phyloP scores from a whole-genome alignment of 1,140 invertebrate genomes.

The Drosophila watanabei region DNA sequence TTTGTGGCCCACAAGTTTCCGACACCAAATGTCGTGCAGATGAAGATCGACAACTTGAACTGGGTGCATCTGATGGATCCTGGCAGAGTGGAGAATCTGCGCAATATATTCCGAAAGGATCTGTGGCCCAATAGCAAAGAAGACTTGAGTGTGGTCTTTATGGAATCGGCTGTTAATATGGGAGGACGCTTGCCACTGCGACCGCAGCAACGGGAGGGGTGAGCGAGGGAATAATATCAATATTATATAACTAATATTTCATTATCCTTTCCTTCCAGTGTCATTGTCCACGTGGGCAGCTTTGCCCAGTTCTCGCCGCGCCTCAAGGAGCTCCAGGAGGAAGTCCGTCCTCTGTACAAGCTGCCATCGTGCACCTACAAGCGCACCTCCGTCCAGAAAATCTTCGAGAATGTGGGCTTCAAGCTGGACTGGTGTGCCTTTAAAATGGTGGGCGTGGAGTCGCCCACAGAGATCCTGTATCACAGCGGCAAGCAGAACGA shows the following conservation, averaged over 20 bases:
- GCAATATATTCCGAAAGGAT: constrained; percentile 90
- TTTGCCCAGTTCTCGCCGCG: constrained; percentile 90
- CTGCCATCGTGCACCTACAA: constrained; percentile 93
- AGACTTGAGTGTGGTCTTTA: constrained; percentile 93
- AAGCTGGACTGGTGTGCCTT: constrained; percentile 96
- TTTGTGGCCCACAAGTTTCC: constrained; percentile 89
- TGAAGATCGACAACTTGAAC: constrained; percentile 96
- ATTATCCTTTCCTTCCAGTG: constrained; percentile 86
- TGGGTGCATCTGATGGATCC: constrained; percentile 85
- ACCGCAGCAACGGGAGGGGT: constrained; percentile 95
- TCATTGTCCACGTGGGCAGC: constrained; percentile 93
- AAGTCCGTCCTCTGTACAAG: constrained; percentile 92
- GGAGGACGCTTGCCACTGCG: constrained; percentile 93
- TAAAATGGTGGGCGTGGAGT: constrained; percentile 88
- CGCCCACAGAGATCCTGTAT: constrained; percentile 77
- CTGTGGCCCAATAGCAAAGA: constrained; percentile 88
- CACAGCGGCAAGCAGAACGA: constrained; percentile 63
- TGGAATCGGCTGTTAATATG: constrained; percentile 93
- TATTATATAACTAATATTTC: no score
- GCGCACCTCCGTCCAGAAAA: constrained; percentile 92
- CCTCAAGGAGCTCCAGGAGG: constrained; percentile 91
- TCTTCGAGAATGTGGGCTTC: constrained; percentile 92
- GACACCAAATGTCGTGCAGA: constrained; percentile 91
- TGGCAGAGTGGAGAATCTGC: constrained; percentile 88
- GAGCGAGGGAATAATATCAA: constrained; percentile 37